phyloP scores from a whole-genome alignment of 1,140 invertebrate species.

The Sinella curviseta region DNA sequence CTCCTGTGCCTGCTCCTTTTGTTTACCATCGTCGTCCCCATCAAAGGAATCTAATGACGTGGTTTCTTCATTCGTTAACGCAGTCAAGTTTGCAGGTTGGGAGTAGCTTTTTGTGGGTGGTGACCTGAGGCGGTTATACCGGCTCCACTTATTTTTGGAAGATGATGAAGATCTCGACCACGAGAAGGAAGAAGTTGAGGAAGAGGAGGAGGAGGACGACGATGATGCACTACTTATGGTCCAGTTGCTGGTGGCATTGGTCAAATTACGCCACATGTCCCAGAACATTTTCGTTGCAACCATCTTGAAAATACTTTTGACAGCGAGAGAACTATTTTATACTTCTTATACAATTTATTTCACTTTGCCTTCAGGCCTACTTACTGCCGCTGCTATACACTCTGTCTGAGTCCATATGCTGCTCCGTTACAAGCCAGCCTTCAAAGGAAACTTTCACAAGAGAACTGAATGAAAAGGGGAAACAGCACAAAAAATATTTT shows the following conservation, averaged over 20 bases:
- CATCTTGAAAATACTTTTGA: too few relatives aligned
- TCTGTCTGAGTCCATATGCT: too few relatives aligned
- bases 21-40: not conserved
- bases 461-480: too few relatives aligned
- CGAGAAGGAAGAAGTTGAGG: too few relatives aligned
- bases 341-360: too few relatives aligned
- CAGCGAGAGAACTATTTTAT: too few relatives aligned
- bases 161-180: not conserved
- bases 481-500: too few relatives aligned
- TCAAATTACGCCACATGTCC: constrained; percentile 13
- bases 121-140: not conserved
- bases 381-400: too few relatives aligned
- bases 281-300: not conserved
- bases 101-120: not conserved
- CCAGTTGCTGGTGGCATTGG: not conserved
- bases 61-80: not conserved
- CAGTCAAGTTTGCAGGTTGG: not conserved
- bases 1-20: not conserved
- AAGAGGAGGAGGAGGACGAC: too few relatives aligned
- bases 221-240: not conserved
- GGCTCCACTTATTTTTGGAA: not conserved
- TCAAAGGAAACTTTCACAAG: too few relatives aligned
- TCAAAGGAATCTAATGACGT: not conserved
- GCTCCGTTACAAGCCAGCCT: too few relatives aligned
- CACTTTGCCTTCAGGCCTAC: too few relatives aligned